A percentile compares a stretch with the other conserved stretches of the same genome.
Conservation (phyloP, 2,888 invertebrate species). For the Noctua pronuba region DNA sequence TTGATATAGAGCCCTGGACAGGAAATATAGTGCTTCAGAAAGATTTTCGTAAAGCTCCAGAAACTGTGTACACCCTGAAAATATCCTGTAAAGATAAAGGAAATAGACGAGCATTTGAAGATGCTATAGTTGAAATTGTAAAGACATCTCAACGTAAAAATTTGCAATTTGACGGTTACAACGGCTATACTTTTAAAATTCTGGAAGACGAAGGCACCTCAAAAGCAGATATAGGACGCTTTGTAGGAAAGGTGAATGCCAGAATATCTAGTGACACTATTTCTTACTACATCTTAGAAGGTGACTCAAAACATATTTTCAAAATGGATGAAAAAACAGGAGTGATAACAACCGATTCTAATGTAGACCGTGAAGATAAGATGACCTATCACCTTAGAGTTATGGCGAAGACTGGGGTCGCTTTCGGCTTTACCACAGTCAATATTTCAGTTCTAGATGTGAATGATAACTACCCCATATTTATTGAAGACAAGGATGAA, state of each 20-base stretch:
- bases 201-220: constrained; percentile 94
- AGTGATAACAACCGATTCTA: constrained; percentile 93
- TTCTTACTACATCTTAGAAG: constrained; percentile 94
- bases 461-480: constrained; percentile 97
- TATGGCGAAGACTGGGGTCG: constrained; percentile 94
- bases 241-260: constrained; percentile 94
- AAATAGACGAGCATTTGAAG: constrained; percentile 92
- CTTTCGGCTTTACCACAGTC: constrained; percentile 94
- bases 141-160: constrained; percentile 93
- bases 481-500: constrained; percentile 94
- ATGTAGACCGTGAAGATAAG: constrained; percentile 96
- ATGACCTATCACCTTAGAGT: constrained; percentile 94
- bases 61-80: constrained; percentile 93
- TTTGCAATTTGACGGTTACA: constrained; percentile 94
- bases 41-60: constrained; percentile 91
- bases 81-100: constrained; percentile 96
- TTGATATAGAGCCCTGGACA: constrained; percentile 94
- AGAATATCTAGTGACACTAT: constrained; percentile 91
- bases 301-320: constrained; percentile 95
- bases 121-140: constrained; percentile 95
- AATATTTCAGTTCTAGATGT: constrained; percentile 96
- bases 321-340: constrained; percentile 95
- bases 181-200: constrained; percentile 95
- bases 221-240: constrained; percentile 91
- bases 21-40: constrained; percentile 94